phyloP scores from a whole-genome alignment of 2,888 invertebrate genomes.

The Ctenicera cuprea region DNA sequence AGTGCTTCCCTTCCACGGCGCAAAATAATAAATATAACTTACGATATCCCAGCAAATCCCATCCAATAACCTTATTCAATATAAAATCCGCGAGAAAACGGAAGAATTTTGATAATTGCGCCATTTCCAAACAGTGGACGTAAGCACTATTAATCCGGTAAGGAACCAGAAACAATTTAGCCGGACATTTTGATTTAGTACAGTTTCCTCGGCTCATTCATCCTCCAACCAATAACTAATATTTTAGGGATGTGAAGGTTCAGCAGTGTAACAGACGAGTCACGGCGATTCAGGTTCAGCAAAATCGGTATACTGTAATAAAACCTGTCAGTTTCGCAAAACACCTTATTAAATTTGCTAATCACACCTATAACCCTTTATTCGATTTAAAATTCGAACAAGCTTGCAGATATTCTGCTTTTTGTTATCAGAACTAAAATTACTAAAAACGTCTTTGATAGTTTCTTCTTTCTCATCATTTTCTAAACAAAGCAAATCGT shows the following conservation, averaged over 20 bases:
- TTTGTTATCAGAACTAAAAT: no score
- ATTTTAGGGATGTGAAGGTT: slow-evolving; percentile 53
- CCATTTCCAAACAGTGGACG: slow-evolving; percentile 63
- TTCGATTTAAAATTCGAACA: no score
- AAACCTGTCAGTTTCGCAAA: no score
- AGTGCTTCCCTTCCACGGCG: slow-evolving; percentile 31
- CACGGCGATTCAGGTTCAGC: background rate
- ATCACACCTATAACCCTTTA: no score
- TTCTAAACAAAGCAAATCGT: no score
- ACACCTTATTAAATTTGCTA: no score
- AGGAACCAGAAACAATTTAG: slow-evolving; percentile 64
- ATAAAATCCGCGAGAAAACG: slow-evolving; percentile 58
- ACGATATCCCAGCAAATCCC: slow-evolving; percentile 57
- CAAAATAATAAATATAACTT: slow-evolving; percentile 60
- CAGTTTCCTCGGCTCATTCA: slow-evolving; percentile 59
- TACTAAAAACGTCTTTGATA: no score
- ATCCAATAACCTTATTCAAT: slow-evolving; percentile 60
- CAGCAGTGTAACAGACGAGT: background rate
- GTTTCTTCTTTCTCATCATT: no score
- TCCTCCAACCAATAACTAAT: slow-evolving; percentile 60
- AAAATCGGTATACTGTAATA: background rate
- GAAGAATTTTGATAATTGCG: slow-evolving; percentile 65
- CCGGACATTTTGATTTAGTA: slow-evolving; percentile 64
- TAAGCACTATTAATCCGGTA: slow-evolving; percentile 66
- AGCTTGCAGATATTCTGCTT: no score